Conservation (phyloP, 2,797 vertebrate genomes). For the Sebastes steindachneri region DNA sequence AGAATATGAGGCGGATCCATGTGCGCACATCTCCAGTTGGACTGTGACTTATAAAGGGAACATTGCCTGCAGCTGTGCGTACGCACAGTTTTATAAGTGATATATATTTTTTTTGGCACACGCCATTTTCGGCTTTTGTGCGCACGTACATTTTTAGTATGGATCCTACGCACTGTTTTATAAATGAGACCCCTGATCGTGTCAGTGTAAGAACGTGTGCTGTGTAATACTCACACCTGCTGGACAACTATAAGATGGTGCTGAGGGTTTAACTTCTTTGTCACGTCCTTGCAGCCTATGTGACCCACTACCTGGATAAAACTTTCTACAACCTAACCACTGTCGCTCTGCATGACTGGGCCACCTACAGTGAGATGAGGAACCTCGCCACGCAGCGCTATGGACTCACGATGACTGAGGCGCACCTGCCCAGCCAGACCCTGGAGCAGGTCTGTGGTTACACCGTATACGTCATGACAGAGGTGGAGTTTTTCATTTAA, state of each 20-base stretch:
- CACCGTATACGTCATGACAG: neutral
- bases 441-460: conserved; percentile 90
- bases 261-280: neutral
- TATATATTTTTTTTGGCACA: too few relatives aligned
- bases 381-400: conserved; percentile 97
- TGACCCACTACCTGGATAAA: conserved; percentile 98
- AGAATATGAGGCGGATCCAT: too few relatives aligned
- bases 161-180: too few relatives aligned
- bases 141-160: too few relatives aligned
- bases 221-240: conserved; percentile 16
- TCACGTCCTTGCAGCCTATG: conserved; percentile 84
- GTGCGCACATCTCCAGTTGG: too few relatives aligned
- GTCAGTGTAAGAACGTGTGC: neutral
- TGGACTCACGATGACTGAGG: conserved; percentile 95
- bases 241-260: neutral
- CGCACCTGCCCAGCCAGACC: conserved; percentile 97
- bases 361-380: conserved; percentile 99
- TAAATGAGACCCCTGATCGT: neutral
- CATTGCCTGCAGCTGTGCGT: too few relatives aligned
- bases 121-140: too few relatives aligned
- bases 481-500: neutral
- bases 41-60: too few relatives aligned
- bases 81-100: too few relatives aligned
- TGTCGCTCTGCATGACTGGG: conserved; percentile 98
- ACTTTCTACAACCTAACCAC: conserved; percentile 99